Evolutionary conservation across 2,113 vertebrate genomes (phyloP).

Genomic region (Platysternon megacephalum): DNA sequence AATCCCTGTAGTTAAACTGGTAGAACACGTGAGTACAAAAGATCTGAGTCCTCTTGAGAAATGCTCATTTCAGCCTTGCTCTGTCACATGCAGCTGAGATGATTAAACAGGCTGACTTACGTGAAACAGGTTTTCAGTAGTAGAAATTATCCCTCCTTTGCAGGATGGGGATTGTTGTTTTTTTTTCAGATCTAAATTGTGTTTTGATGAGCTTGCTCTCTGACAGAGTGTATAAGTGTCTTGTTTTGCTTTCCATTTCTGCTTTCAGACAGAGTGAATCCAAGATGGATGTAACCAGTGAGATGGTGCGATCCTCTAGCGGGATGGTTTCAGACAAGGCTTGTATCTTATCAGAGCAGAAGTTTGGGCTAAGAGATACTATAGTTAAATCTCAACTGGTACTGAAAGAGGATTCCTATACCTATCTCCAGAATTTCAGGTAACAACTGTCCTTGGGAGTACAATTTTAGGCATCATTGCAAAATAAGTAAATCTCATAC

Average conservation of each 20-base stretch:
- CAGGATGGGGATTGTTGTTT: background rate
- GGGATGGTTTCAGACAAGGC: constrained; percentile 83
- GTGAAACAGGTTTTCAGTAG: accelerated
- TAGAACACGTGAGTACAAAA: background rate
- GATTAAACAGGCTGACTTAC: background rate
- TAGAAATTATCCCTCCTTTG: background rate
- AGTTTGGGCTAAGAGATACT: constrained; percentile 90
- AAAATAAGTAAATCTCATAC: background rate
- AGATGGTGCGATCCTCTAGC: constrained; percentile 83
- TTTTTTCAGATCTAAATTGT: background rate
- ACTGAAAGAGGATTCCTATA: constrained; percentile 90
- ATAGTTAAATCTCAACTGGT: constrained; percentile 89
- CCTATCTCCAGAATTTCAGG: constrained; percentile 88
- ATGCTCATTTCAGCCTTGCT: background rate
- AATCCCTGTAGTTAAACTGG: background rate
- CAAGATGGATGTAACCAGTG: constrained; percentile 80
- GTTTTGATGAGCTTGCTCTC: background rate
- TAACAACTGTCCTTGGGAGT: constrained; percentile 38
- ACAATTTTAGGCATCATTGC: background rate
- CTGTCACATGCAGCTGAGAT: background rate
- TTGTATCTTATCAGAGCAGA: constrained; percentile 86
- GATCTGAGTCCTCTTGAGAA: background rate
- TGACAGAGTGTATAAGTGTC: background rate
- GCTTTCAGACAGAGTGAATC: constrained; percentile 77
- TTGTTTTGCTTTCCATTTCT: constrained; percentile 15